Evolutionary conservation across 2,113 vertebrate genomes (phyloP).

Genomic region (Perca schrenkii): DNA sequence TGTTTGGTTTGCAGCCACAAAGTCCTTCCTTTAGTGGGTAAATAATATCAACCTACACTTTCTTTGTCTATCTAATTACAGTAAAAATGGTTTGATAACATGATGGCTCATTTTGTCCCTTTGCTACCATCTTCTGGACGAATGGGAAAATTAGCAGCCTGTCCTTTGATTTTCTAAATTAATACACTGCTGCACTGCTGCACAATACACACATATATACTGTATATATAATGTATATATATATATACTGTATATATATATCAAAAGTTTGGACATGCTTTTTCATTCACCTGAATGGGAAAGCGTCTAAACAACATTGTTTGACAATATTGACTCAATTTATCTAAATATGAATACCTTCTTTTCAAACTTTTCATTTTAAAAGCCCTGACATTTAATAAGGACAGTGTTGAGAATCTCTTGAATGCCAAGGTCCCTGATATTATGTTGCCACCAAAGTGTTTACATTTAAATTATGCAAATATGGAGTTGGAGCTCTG

Average conservation of each 20-base stretch:
- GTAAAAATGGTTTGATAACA: not conserved
- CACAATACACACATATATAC: too few relatives aligned
- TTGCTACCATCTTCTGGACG: conserved; percentile 38
- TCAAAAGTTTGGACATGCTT: too few relatives aligned
- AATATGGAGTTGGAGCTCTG: not conserved
- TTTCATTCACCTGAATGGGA: too few relatives aligned
- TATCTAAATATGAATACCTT: not conserved
- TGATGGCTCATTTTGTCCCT: not conserved
- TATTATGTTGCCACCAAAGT: too few relatives aligned
- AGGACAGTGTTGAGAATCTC: not conserved
- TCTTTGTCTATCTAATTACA: not conserved
- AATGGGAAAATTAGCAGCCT: not conserved
- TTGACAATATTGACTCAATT: not conserved
- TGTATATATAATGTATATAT: too few relatives aligned
- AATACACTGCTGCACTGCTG: not conserved
- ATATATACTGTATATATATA: too few relatives aligned
- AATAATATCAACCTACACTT: not conserved
- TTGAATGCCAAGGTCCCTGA: not conserved
- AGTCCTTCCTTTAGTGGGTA: not conserved
- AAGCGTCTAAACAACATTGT: not conserved
- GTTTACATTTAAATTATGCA: too few relatives aligned
- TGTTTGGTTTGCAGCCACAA: not conserved
- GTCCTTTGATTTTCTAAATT: not conserved
- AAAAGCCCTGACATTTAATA: not conserved
- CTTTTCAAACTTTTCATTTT: not conserved